phyloP scores from a whole-genome alignment of 53 echinoderm and acorn worm species.

The Henricia sp. region DNA sequence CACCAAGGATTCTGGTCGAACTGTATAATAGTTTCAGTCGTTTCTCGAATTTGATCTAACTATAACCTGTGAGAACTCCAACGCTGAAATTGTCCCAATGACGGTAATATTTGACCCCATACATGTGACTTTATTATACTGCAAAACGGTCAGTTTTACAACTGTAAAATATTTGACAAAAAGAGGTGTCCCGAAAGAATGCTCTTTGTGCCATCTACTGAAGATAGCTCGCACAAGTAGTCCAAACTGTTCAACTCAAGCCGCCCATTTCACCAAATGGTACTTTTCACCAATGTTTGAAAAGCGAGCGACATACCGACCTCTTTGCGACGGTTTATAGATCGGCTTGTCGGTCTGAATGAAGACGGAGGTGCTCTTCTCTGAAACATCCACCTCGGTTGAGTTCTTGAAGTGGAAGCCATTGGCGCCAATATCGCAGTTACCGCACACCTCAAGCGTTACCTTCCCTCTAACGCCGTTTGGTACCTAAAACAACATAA shows the following conservation, averaged over 20 bases:
- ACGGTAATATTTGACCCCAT: too few relatives aligned
- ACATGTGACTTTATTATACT: too few relatives aligned
- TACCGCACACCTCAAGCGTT: conserved; percentile 86
- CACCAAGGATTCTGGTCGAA: too few relatives aligned
- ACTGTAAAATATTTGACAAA: too few relatives aligned
- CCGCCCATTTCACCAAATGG: background rate
- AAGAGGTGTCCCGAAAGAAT: too few relatives aligned
- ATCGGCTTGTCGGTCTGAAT: conserved; percentile 95
- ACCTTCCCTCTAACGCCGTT: conserved; percentile 68
- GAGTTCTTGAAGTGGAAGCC: conserved; percentile 93
- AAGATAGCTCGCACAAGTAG: conserved; percentile 7
- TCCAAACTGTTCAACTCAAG: background rate
- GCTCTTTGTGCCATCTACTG: conserved; percentile 6
- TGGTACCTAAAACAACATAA: conserved; percentile 75
- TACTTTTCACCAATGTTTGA: background rate
- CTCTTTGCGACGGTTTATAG: conserved; percentile 91
- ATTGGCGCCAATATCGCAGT: conserved; percentile 68
- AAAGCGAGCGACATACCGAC: conserved; percentile 45
- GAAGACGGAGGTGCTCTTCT: conserved; percentile 90
- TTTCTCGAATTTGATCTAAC: too few relatives aligned
- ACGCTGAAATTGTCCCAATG: too few relatives aligned
- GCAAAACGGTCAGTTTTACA: too few relatives aligned
- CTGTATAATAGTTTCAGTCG: too few relatives aligned
- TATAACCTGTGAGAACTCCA: too few relatives aligned
- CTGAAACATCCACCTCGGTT: conserved; percentile 67